Evolutionary conservation across 2,113 vertebrate genomes (phyloP).

Genomic region (Furnarius figulus): DNA sequence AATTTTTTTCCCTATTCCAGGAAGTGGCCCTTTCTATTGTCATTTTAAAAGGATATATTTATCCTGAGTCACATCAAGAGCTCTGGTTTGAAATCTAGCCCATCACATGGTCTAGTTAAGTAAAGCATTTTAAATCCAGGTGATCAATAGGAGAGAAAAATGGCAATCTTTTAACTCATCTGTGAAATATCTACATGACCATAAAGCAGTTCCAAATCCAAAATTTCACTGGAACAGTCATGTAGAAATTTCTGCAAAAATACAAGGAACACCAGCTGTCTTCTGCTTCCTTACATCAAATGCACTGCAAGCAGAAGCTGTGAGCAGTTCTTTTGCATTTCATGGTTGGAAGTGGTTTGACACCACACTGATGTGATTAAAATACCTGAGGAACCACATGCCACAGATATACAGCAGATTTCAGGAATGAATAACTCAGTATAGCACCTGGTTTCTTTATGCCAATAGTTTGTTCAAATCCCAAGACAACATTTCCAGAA

Average conservation of each 20-base stretch:
- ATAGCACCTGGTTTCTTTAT: neutral
- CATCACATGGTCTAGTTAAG: neutral
- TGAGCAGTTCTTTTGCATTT: neutral
- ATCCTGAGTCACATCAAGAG: neutral
- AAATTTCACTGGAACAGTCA: neutral
- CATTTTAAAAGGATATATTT: neutral
- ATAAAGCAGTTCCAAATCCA: neutral
- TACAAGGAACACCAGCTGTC: neutral
- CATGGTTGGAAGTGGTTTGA: neutral
- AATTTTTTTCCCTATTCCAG: neutral
- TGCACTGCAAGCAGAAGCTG: neutral
- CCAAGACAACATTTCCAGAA: neutral
- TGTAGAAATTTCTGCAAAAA: neutral
- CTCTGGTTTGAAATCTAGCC: neutral
- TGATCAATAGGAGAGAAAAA: neutral
- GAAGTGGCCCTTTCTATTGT: neutral
- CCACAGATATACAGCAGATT: neutral
- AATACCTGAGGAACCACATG: neutral
- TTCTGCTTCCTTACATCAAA: neutral
- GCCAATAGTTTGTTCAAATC: neutral
- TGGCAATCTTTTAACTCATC: neutral
- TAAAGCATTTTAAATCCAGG: neutral
- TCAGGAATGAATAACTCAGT: neutral
- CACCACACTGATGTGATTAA: neutral
- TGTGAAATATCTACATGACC: neutral